These are phyloP conservation scores for Cyphomyrus discorhynchus DNA, from an alignment of 2,113 vertebrate species.

Conservation along the genomic window DNA sequence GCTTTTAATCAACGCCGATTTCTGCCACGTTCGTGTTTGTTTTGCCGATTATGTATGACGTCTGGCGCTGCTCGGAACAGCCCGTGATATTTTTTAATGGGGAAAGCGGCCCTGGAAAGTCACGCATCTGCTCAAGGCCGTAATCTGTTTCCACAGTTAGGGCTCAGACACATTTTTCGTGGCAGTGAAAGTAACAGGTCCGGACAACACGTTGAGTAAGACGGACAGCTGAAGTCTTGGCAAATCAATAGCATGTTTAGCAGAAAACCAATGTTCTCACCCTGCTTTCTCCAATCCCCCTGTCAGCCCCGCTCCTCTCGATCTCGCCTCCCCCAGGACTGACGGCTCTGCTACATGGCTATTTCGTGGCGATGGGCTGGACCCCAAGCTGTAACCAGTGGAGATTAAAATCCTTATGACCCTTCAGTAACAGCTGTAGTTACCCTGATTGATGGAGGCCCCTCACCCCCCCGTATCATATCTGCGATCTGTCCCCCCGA, in stretches of 20 bases:
- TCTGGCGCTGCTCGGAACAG: not conserved
- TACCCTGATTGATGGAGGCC: not conserved
- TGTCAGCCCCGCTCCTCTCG: not conserved
- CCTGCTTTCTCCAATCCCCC: not conserved
- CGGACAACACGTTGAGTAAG: conserved; percentile 12
- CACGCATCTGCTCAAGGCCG: not conserved
- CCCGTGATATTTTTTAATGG: not conserved
- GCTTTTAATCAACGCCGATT: not conserved
- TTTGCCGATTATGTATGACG: not conserved
- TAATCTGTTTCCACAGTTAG: conserved; percentile 21
- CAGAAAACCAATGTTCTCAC: not conserved
- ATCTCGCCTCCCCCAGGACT: not conserved
- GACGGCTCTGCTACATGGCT: not conserved
- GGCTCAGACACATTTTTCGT: not conserved
- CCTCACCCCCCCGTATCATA: not conserved
- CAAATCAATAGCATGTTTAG: conserved; percentile 26
- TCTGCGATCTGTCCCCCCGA: not conserved
- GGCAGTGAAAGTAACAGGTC: conserved; percentile 22
- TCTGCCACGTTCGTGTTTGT: not conserved
- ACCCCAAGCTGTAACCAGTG: not conserved
- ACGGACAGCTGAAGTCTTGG: conserved; percentile 14
- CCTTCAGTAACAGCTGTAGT: not conserved
- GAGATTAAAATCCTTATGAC: conserved; percentile 11
- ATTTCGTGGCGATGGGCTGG: not conserved
- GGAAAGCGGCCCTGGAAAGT: not conserved